Conservation (phyloP, 2,113 vertebrate genomes). For the Sitta europaea region DNA sequence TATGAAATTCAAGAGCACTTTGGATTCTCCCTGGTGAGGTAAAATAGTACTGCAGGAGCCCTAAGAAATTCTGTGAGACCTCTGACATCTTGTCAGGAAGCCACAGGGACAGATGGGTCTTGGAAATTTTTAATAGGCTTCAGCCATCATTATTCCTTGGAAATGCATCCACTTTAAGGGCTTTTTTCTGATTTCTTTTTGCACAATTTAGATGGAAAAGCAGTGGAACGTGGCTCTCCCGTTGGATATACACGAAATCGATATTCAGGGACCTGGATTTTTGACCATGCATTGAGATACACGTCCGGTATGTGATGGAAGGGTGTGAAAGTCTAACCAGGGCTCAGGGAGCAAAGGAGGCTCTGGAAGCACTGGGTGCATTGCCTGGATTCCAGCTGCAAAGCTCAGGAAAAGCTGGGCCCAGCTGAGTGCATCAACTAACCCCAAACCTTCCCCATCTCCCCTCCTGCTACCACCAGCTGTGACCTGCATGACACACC, state of each 20-base stretch:
- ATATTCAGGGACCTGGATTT: conserved; percentile 71
- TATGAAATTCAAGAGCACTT: background rate
- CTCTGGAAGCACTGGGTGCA: background rate
- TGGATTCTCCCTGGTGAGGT: background rate
- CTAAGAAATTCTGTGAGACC: background rate
- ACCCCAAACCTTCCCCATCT: background rate
- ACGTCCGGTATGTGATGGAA: conserved; percentile 58
- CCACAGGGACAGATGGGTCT: background rate
- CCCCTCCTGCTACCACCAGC: background rate
- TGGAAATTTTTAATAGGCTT: conserved; percentile 10
- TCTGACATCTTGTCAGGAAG: background rate
- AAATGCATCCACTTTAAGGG: conserved; percentile 52
- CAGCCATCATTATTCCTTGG: conserved; percentile 20
- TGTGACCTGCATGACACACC: background rate
- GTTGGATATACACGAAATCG: conserved; percentile 55
- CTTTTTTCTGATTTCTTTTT: conserved; percentile 65
- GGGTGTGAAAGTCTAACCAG: conserved; percentile 33
- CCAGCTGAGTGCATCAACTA: background rate
- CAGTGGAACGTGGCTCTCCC: conserved; percentile 47
- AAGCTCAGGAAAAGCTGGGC: background rate
- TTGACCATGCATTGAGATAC: conserved; percentile 68
- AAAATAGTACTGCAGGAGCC: background rate
- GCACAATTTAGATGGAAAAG: conserved; percentile 70
- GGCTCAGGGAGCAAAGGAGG: conserved; percentile 16
- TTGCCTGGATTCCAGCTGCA: background rate